These are phyloP conservation scores for Bombus fervidus DNA, from an alignment of 1,140 invertebrate genomes.

Conservation along the genomic window DNA sequence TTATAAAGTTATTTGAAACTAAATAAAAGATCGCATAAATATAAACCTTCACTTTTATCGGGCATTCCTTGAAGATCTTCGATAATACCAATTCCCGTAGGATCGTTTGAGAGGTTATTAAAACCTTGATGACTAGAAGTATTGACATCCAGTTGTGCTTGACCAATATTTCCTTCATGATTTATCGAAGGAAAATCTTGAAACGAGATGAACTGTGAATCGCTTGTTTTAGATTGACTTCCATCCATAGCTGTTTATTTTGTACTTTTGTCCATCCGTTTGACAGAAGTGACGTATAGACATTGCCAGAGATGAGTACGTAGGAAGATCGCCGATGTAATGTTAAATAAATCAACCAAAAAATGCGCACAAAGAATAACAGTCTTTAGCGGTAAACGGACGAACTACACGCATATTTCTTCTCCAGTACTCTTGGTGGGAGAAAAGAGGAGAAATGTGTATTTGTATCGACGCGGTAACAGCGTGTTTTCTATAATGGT, in stretches of 20 bases:
- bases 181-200: constrained; percentile 76
- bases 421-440: too few relatives aligned
- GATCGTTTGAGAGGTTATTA: constrained; percentile 68
- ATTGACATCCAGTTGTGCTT: constrained; percentile 75
- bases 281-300: constrained; percentile 34
- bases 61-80: constrained; percentile 73
- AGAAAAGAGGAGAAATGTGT: too few relatives aligned
- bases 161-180: constrained; percentile 57
- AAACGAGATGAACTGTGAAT: constrained; percentile 78
- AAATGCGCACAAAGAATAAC: too few relatives aligned
- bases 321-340: too few relatives aligned
- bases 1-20: too few relatives aligned
- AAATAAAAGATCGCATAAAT: not conserved
- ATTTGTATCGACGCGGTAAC: too few relatives aligned
- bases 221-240: constrained; percentile 43
- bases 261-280: not conserved
- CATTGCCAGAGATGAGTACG: not conserved
- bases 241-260: constrained; percentile 51
- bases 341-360: too few relatives aligned
- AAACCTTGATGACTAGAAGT: constrained; percentile 73
- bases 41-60: constrained; percentile 66
- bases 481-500: too few relatives aligned
- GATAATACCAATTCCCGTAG: constrained; percentile 69
- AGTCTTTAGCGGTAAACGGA: too few relatives aligned
- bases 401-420: too few relatives aligned